phyloP scores from a whole-genome alignment of 2,888 invertebrate species.

The Metalampra italica region DNA sequence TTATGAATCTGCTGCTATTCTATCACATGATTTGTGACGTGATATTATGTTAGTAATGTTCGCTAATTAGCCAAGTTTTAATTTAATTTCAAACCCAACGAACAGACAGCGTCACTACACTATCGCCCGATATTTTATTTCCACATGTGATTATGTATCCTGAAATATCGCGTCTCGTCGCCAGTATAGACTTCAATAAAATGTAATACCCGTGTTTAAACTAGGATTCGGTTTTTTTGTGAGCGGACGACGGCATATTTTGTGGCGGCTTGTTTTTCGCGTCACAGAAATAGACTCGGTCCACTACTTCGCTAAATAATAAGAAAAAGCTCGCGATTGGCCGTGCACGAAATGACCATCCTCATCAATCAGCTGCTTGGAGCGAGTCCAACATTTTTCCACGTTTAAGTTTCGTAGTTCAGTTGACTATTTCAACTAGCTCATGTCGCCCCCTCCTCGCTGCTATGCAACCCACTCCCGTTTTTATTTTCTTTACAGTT shows the following conservation, averaged over 20 bases:
- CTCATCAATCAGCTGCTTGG: slow-evolving; percentile 79
- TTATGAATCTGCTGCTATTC: too few species aligned
- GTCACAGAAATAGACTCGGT: slow-evolving; percentile 72
- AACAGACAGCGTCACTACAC: not conserved
- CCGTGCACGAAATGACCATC: slow-evolving; percentile 78
- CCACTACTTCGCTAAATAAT: slow-evolving; percentile 76
- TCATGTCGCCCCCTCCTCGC: slow-evolving; percentile 42
- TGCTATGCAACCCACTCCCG: slow-evolving; percentile 27
- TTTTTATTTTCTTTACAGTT: slow-evolving; percentile 15
- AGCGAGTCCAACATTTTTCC: slow-evolving; percentile 74
- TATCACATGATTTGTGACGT: too few species aligned
- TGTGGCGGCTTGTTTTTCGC: slow-evolving; percentile 70
- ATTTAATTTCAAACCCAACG: not conserved
- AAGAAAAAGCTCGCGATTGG: slow-evolving; percentile 77
- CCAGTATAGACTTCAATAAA: slow-evolving; percentile 12
- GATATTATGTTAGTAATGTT: not conserved
- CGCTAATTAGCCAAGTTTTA: not conserved
- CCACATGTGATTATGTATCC: slow-evolving; percentile 6
- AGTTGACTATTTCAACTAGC: slow-evolving; percentile 66
- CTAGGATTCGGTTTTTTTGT: slow-evolving; percentile 36
- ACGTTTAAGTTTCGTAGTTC: slow-evolving; percentile 76
- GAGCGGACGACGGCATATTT: slow-evolving; percentile 50
- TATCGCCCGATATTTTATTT: slow-evolving; percentile 4
- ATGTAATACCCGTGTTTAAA: slow-evolving; percentile 19
- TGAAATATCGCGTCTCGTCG: slow-evolving; percentile 8